These are phyloP conservation scores for Heterodera carotae DNA, from an alignment of 1,140 invertebrate genomes.

Conservation along the genomic window DNA sequence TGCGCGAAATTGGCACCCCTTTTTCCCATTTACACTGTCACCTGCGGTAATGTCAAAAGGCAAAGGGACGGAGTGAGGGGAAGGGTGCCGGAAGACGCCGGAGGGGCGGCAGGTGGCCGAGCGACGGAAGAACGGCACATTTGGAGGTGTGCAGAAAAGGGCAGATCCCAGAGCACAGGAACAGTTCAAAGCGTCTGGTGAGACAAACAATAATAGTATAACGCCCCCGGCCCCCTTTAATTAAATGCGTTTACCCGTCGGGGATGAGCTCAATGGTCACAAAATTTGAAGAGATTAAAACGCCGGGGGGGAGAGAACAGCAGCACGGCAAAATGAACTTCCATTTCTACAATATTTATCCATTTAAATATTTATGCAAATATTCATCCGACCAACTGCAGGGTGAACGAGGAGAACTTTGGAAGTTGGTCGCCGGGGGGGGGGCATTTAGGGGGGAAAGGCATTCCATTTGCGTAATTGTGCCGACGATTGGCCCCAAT, in stretches of 20 bases:
- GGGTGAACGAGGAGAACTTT: neutral
- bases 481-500: conserved; percentile 14
- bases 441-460: neutral
- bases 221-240: too few species aligned
- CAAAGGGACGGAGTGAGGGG: neutral
- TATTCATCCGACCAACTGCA: too few species aligned
- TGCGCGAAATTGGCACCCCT: neutral
- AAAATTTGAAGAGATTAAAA: too few species aligned
- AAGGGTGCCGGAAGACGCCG: too few species aligned
- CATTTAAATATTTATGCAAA: too few species aligned
- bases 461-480: conserved; percentile 15
- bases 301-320: too few species aligned
- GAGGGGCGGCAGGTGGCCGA: neutral
- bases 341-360: neutral
- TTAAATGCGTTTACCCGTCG: too few species aligned
- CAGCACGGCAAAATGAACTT: neutral
- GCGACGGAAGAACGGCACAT: neutral
- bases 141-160: neutral
- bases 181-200: too few species aligned
- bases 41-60: neutral
- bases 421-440: neutral
- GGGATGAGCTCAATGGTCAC: too few species aligned
- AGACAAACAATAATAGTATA: too few species aligned
- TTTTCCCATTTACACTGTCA: neutral
- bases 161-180: too few species aligned